Evolutionary conservation across 1,140 invertebrate species (phyloP), one percentile per base, ranked within the genome.

Genomic region (Drosophila biarmipes): DNA sequence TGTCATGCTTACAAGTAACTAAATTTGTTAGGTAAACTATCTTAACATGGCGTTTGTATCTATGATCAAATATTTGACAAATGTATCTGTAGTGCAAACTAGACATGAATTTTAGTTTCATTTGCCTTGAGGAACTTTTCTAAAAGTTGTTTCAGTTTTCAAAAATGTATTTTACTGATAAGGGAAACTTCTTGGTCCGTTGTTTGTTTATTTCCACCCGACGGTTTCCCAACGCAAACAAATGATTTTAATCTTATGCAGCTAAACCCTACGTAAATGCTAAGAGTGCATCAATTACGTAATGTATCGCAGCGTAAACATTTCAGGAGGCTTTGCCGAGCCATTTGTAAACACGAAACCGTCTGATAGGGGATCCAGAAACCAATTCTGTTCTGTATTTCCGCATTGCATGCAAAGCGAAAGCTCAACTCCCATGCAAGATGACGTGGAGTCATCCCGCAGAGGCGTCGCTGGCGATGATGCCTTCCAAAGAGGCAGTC

Each of bases 381-480:
- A 48, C 56, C 43, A 38, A 63, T 63, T 63, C 31, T 5, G 19
- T 42, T 34, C 21, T 31, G 58, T 49, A 48, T 67, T 67, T 24
- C 40, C 42, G 14, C 17, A 19, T 55, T 29, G 38, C 66, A 56
- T 69, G 66, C 66, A 48, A 69, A 56, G 52, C 17, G 24, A 45
- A 68, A 31, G 40, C 49, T 56, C 42, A 56, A 45, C 27, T 31
- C 19, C 29, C 10, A 42, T 49, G 3, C 29, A 29, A 49, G 54
- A 51, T 72, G 34, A 51, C 56, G 59, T 15, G 59, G 14, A 74
- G 38, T 57, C 58, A 74, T 64, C 21, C 34, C 12, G n/a, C 11
- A 74, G 58, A 80, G 80, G 67, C 81, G 77, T 84, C 73, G 62
- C 78, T 81, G 55, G 49, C 52, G 67, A 77, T 80, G 63, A 81